Base-by-base conservation (phyloP, 2,888 invertebrate species). In the Yponomeuta plumbellus region DNA sequence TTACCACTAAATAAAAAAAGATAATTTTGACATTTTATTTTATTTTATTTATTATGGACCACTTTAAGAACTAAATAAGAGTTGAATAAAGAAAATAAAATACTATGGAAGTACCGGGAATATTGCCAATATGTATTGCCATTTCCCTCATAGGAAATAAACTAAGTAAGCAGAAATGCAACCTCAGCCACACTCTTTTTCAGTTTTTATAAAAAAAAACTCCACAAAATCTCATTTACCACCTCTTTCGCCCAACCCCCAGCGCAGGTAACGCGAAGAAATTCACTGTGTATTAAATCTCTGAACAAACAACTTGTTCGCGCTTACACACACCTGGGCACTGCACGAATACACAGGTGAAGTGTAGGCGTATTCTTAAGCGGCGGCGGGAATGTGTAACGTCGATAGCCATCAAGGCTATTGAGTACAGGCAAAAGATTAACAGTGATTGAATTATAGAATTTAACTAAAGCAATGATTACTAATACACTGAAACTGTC, bases 251-350 rank as follows among this genome's bases (percentile, higher is more conserved):
- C 44, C 17, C 64, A 68, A 67, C 69, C 79, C 80, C 69, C 23
- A 56, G 40, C 74, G 68, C 85, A 85, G 87, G 86, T 88, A 89
- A 86, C 89, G 85, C 81, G 85, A 84, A 88, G 89, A 89, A 89
- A 89, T 88, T 86, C 84, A 84, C 87, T 81, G 86, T 78, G 89
- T 85, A 90, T 90, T 90, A 91, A 90, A 91, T 89, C 89, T 91
- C 81, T 88, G 90, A 90, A 78, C 90, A 91, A 91, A 90, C 90
- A 90, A 89, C 83, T 89, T 90, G 90, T 88, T 89, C 86, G 81
- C 88, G 87, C 87, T 83, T 84, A 83, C 85, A 69, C 84, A 78
- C 85, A 79, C 80, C 72, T 56, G 13, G 66, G 21, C 23, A 68
- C 66, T 52, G 44, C 44, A 66, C 39, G 68, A 67, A 64, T 66